phyloP scores from a whole-genome alignment of 2,888 invertebrate species.

The Dasysyrphus albostriatus region DNA sequence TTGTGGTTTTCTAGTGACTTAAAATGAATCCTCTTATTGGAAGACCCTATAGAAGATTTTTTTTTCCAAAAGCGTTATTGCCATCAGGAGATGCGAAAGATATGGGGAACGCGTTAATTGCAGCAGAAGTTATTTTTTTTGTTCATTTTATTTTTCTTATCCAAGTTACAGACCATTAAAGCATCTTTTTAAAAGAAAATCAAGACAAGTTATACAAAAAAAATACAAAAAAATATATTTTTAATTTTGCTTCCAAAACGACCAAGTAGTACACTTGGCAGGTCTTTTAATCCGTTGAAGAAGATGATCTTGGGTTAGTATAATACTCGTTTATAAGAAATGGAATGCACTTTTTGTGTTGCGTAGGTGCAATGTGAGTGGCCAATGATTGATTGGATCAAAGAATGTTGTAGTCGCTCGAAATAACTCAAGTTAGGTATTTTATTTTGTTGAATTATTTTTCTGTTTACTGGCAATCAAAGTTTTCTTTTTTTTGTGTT shows the following conservation, averaged over 20 bases:
- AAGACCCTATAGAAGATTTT: not conserved
- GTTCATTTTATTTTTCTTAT: not conserved
- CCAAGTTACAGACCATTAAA: not conserved
- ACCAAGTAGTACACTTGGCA: conserved; percentile 27
- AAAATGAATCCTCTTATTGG: too few species aligned
- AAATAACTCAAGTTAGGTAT: not conserved
- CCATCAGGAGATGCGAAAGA: conserved; percentile 26
- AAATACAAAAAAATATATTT: not conserved
- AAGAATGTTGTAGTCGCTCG: conserved; percentile 49
- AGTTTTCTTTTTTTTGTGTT: not conserved
- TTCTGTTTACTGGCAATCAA: not conserved
- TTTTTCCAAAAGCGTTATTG: not conserved
- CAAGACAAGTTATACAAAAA: not conserved
- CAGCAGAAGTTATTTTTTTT: not conserved
- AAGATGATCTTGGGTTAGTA: conserved; percentile 33
- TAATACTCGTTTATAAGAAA: conserved; percentile 3
- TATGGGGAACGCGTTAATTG: conserved; percentile 32
- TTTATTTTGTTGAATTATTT: not conserved
- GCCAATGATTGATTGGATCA: conserved; percentile 71
- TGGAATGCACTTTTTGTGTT: conserved; percentile 64
- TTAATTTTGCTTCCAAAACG: not conserved
- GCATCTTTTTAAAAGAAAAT: not conserved
- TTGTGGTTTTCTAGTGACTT: too few species aligned
- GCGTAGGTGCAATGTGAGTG: conserved; percentile 72
- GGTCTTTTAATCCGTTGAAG: conserved; percentile 16